These are phyloP conservation scores for Calephelis virginiensis DNA, from an alignment of 1,140 invertebrate species.

Conservation along the genomic window DNA sequence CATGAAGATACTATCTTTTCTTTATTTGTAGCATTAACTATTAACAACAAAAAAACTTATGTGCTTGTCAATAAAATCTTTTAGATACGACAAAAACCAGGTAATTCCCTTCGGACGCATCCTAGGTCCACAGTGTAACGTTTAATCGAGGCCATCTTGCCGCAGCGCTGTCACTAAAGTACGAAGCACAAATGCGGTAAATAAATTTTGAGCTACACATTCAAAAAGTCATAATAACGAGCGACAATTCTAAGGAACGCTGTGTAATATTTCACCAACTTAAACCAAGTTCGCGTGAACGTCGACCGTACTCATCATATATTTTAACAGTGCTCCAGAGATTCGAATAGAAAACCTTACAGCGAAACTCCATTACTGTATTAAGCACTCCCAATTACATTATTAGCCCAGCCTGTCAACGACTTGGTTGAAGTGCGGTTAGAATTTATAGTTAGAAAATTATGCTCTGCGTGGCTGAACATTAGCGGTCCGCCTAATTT, in stretches of 20 bases:
- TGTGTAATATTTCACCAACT: neutral
- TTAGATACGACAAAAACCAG: no score
- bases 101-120: no score
- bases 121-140: no score
- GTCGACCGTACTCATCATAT: neutral
- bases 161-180: no score
- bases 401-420: slow-evolving; percentile 19
- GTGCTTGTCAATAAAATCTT: no score
- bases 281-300: neutral
- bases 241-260: neutral
- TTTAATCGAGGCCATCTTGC: no score
- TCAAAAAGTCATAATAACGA: neutral
- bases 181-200: no score
- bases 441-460: slow-evolving; percentile 18
- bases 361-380: slow-evolving; percentile 39
- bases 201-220: no score
- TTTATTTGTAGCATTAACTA: no score
- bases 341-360: slow-evolving; percentile 28
- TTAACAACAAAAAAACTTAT: no score
- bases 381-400: slow-evolving; percentile 31
- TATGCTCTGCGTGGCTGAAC: slow-evolving; percentile 11
- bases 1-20: no score
- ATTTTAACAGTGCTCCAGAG: slow-evolving; percentile 24
- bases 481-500: slow-evolving; percentile 7
- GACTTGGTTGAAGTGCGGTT: slow-evolving; percentile 7